phyloP scores from a whole-genome alignment of 2,797 vertebrate genomes.

The Enteromius afrohamiltoni region DNA sequence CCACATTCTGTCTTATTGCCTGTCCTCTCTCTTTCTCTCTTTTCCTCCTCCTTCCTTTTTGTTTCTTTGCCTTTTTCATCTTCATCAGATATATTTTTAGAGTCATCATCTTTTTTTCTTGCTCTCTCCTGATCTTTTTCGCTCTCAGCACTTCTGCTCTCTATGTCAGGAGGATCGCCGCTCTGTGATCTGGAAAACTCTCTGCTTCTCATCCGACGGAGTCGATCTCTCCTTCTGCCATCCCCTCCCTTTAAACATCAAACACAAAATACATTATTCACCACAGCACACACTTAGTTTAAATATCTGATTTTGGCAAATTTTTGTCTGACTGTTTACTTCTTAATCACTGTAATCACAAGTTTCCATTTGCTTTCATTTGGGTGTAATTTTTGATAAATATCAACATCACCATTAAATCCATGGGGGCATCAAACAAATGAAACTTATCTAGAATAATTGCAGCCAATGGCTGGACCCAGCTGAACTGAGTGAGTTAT shows the following conservation, averaged over 20 bases:
- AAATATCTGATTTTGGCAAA: background rate
- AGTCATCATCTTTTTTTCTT: conserved; percentile 12
- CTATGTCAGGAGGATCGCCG: conserved; percentile 39
- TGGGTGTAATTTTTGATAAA: conserved; percentile 17
- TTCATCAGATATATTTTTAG: conserved; percentile 21
- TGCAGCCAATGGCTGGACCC: background rate
- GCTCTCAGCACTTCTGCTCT: conserved; percentile 31
- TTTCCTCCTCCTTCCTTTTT: conserved; percentile 56
- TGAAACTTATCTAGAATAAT: conserved; percentile 20
- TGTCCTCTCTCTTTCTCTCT: conserved; percentile 56
- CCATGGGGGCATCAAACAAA: background rate
- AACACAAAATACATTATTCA: conserved; percentile 34
- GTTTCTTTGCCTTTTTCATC: conserved; percentile 42
- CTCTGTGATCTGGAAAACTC: conserved; percentile 62
- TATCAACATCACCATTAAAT: conserved; percentile 11
- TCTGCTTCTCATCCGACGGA: conserved; percentile 60
- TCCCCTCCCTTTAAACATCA: conserved; percentile 54
- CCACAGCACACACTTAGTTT: background rate
- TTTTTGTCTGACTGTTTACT: background rate
- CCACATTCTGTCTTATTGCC: conserved; percentile 9
- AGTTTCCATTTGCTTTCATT: background rate
- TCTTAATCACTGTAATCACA: background rate
- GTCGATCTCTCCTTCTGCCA: conserved; percentile 56
- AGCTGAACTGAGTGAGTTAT: conserved; percentile 40
- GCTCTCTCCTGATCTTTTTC: conserved; percentile 35